Conservation (phyloP, 2,113 vertebrate species). For the Donacobius atricapilla region DNA sequence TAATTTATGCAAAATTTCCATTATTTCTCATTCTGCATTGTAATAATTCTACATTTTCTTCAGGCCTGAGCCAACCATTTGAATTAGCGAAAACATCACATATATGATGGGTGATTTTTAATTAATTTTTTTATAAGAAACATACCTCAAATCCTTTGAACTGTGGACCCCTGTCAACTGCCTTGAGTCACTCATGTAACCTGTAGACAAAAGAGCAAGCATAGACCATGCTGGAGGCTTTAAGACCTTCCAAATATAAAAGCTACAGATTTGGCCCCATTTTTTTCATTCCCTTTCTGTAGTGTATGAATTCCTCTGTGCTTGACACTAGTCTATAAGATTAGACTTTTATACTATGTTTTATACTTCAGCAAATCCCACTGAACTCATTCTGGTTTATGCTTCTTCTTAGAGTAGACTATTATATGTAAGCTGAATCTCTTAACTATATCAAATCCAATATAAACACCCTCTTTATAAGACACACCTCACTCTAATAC, state of each 20-base stretch:
- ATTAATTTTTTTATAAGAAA: not conserved
- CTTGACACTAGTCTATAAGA: constrained; percentile 52
- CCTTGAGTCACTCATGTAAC: not conserved
- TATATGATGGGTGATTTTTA: not conserved
- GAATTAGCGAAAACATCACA: not conserved
- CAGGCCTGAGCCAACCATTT: not conserved
- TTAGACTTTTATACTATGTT: constrained; percentile 46
- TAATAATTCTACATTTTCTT: not conserved
- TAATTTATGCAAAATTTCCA: not conserved
- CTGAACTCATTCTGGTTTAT: constrained; percentile 63
- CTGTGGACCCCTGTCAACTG: not conserved
- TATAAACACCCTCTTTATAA: constrained; percentile 67
- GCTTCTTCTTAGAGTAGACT: constrained; percentile 43
- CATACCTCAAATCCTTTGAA: not conserved
- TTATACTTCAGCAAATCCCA: constrained; percentile 58
- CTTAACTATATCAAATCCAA: constrained; percentile 66
- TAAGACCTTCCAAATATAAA: not conserved
- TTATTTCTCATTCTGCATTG: not conserved
- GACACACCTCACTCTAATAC: constrained; percentile 51
- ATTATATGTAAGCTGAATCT: constrained; percentile 56
- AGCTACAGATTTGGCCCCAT: not conserved
- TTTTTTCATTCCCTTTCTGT: constrained; percentile 2
- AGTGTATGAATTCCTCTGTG: constrained; percentile 8
- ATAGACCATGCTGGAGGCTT: not conserved
- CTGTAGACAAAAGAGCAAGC: not conserved